A percentile compares a stretch with the other conserved stretches of the same genome.
phyloP scores from a whole-genome alignment of 2,797 vertebrate species.

The Bradypus variegatus region DNA sequence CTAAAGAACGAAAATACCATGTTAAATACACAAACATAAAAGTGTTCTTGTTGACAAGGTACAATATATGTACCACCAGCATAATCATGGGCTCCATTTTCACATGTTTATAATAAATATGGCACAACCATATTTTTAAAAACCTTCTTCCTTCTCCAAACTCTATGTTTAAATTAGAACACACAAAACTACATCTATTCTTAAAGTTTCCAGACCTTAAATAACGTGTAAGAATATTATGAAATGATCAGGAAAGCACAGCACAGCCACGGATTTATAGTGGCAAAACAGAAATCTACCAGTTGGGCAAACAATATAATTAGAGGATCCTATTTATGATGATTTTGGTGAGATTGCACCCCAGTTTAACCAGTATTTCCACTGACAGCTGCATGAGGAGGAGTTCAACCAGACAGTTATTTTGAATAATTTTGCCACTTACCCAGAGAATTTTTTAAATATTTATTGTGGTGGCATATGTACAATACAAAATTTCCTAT shows the following conservation, averaged over 20 bases:
- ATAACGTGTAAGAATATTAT: neutral
- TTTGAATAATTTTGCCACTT: constrained; percentile 14
- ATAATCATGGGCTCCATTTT: neutral
- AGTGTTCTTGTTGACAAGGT: constrained; percentile 57
- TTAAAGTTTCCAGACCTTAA: constrained; percentile 51
- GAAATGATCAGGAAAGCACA: neutral
- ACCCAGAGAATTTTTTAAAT: constrained; percentile 16
- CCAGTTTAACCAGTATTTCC: neutral
- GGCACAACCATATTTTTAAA: constrained; percentile 31
- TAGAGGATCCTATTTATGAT: accelerated
- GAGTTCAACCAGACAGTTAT: neutral
- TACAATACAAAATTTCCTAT: too few species aligned
- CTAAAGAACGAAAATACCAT: constrained; percentile 38
- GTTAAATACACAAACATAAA: constrained; percentile 25
- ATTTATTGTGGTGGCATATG: too few species aligned
- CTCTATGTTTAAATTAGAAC: constrained; percentile 51
- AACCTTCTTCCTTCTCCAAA: constrained; percentile 38
- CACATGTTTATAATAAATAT: constrained; percentile 48
- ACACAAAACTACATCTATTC: constrained; percentile 5
- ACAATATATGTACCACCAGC: constrained; percentile 13
- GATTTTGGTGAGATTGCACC: neutral
- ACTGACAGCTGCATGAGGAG: neutral
- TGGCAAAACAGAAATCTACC: constrained; percentile 16
- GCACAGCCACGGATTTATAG: neutral
- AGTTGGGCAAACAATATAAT: neutral